phyloP scores from a whole-genome alignment of 37 sponge, comb jelly and placozoan species.

The Oopsacas minuta region DNA sequence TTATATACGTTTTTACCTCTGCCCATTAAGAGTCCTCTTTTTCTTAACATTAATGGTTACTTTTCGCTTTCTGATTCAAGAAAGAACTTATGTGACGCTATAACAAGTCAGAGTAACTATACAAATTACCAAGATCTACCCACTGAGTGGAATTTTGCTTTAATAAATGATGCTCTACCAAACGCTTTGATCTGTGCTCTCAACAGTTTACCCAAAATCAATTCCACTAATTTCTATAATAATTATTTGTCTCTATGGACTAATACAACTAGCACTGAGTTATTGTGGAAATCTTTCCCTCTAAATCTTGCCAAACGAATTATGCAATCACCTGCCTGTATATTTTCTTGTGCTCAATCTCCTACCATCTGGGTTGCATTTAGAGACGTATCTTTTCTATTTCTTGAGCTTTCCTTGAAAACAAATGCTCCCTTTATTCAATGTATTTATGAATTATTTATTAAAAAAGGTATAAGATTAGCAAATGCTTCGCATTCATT shows the following conservation, averaged over 20 bases:
- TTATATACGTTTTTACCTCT: background rate
- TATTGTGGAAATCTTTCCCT: background rate
- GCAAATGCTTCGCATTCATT: background rate
- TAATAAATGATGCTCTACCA: background rate
- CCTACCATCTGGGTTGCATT: background rate
- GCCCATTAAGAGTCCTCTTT: background rate
- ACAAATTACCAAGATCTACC: background rate
- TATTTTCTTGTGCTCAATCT: background rate
- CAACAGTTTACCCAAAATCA: background rate
- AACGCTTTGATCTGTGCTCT: background rate
- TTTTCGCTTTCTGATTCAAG: slow-evolving; percentile 14
- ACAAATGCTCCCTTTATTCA: background rate
- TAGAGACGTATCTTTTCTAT: background rate
- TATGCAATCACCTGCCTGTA: background rate
- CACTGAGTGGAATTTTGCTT: background rate
- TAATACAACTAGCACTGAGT: background rate
- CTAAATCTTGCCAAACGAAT: background rate
- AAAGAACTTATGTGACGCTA: background rate
- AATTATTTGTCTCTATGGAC: background rate
- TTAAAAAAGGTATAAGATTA: background rate
- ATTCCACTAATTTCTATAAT: background rate
- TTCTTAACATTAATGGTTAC: background rate
- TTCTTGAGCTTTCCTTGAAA: background rate
- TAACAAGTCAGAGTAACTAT: no score
- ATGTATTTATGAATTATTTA: background rate